Percentiles rank a stretch among this genome's conserved stretches.
phyloP scores from a whole-genome alignment of 2,888 invertebrate genomes.

The Helleia helle region DNA sequence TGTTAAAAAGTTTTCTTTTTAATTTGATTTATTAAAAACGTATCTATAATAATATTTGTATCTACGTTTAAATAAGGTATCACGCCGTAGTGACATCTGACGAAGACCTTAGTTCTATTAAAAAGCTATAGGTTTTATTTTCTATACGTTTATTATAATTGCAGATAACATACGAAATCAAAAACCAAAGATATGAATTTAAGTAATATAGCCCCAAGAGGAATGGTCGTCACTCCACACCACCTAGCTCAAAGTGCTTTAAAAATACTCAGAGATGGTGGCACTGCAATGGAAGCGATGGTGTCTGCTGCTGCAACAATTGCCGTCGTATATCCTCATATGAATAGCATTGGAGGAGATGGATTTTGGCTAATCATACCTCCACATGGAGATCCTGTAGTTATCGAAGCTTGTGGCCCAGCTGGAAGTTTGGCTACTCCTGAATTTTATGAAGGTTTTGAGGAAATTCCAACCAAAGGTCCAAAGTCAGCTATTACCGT shows the following conservation, averaged over 20 bases:
- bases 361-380: slow-evolving; percentile 59
- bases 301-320: slow-evolving; percentile 59
- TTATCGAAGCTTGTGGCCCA: slow-evolving; percentile 54
- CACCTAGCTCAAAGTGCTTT: slow-evolving; percentile 57
- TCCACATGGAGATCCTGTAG: slow-evolving; percentile 47
- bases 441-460: slow-evolving; percentile 36
- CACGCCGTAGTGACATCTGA: neutral
- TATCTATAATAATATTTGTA: no score
- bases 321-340: slow-evolving; percentile 57
- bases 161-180: no score
- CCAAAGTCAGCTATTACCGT: slow-evolving; percentile 52
- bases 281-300: slow-evolving; percentile 59
- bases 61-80: no score
- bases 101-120: no score
- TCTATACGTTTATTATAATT: no score
- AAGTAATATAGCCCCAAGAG: slow-evolving; percentile 40
- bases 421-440: slow-evolving; percentile 47
- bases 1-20: no score
- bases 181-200: no score
- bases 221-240: slow-evolving; percentile 62
- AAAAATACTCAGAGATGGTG: slow-evolving; percentile 47
- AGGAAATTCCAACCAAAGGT: slow-evolving; percentile 42
- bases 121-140: no score
- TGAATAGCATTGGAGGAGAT: slow-evolving; percentile 60
- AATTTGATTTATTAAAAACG: no score